Conservation (phyloP, 2,113 vertebrate species). For the Morone chrysops region DNA sequence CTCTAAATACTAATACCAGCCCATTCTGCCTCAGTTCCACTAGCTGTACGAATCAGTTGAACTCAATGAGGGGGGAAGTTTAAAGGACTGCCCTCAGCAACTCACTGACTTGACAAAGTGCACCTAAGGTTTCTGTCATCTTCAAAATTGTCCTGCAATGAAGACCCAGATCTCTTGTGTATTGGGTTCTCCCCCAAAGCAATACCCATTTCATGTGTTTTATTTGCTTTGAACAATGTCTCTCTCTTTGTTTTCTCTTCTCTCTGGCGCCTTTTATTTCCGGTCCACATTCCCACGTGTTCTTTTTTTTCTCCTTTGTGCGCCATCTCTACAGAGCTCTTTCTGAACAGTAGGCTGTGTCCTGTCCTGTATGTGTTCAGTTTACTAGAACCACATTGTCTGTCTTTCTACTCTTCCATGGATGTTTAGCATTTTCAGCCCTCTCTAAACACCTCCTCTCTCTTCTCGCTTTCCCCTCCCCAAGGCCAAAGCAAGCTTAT, state of each 20-base stretch:
- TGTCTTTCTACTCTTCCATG: slow-evolving; percentile 57
- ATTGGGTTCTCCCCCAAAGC: slow-evolving; percentile 42
- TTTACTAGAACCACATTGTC: slow-evolving; percentile 43
- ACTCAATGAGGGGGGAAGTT: slow-evolving; percentile 4
- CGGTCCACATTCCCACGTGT: slow-evolving; percentile 19
- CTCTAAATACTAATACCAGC: slow-evolving; percentile 6
- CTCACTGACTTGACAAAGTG: slow-evolving; percentile 33
- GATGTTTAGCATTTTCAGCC: slow-evolving; percentile 67
- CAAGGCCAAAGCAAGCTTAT: slow-evolving; percentile 76
- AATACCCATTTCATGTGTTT: slow-evolving; percentile 40
- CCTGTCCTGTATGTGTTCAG: background rate
- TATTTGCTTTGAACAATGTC: slow-evolving; percentile 30
- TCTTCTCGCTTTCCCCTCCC: slow-evolving; percentile 53
- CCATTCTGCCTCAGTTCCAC: slow-evolving; percentile 7
- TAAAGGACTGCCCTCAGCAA: slow-evolving; percentile 52
- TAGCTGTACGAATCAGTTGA: slow-evolving; percentile 31
- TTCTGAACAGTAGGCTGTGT: slow-evolving; percentile 26
- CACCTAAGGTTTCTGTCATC: slow-evolving; percentile 54
- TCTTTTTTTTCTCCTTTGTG: slow-evolving; percentile 12
- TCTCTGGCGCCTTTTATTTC: slow-evolving; percentile 30
- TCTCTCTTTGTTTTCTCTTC: slow-evolving; percentile 3
- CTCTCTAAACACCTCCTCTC: slow-evolving; percentile 66
- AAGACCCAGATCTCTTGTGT: slow-evolving; percentile 45
- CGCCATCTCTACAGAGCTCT: background rate
- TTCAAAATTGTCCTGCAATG: slow-evolving; percentile 52